Conservation (phyloP, 2,888 invertebrate species). For the Phlogophora meticulosa region DNA sequence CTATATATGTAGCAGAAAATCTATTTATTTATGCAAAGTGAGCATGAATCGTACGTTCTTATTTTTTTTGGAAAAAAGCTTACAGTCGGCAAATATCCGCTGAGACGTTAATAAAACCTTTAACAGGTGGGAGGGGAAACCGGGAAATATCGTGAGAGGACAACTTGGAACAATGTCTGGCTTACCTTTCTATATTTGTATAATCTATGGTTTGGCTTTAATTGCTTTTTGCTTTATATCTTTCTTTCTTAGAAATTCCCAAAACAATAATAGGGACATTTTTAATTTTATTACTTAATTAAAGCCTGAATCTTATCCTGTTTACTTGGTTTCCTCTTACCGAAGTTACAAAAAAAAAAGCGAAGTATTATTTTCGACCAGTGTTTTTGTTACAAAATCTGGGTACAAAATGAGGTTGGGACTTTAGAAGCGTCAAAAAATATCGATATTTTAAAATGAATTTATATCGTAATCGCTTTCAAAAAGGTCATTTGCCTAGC, state of each 20-base stretch:
- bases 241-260: background rate
- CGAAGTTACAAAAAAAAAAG: conserved; percentile 16
- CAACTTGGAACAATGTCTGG: conserved; percentile 4
- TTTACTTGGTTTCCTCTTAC: conserved; percentile 10
- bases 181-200: background rate
- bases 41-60: conserved; percentile 49
- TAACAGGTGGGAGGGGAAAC: conserved; percentile 51
- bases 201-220: conserved; percentile 11
- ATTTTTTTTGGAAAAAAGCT: conserved; percentile 48
- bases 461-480: too few species aligned
- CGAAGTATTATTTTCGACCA: conserved; percentile 1
- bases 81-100: conserved; percentile 33
- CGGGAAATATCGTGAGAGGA: conserved; percentile 64
- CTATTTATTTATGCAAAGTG: conserved; percentile 66
- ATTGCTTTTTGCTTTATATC: background rate
- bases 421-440: too few species aligned
- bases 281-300: too few species aligned
- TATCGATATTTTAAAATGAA: too few species aligned
- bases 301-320: too few species aligned
- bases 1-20: conserved; percentile 44
- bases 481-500: too few species aligned
- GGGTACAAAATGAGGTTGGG: background rate
- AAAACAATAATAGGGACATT: too few species aligned
- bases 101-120: conserved; percentile 58
- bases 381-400: conserved; percentile 35